These are phyloP conservation scores for Plutomurus gul DNA, from an alignment of 1,140 invertebrate species.

Conservation along the genomic window DNA sequence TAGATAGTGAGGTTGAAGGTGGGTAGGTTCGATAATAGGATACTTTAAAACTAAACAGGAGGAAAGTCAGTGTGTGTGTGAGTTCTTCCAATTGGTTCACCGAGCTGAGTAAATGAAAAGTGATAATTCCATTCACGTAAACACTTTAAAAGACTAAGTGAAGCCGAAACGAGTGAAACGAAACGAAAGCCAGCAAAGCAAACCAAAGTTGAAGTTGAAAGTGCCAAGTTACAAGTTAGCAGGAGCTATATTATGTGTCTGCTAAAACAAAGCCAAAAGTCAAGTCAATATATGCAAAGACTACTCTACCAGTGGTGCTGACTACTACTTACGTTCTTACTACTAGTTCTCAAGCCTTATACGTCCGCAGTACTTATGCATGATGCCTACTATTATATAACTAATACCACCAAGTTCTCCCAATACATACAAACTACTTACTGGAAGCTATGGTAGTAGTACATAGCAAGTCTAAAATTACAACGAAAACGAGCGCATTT, in stretches of 20 bases:
- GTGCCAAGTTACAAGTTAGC: slow-evolving; percentile 28
- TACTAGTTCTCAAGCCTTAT: too few species aligned
- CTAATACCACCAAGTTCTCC: neutral
- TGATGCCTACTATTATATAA: neutral
- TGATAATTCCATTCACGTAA: slow-evolving; percentile 49
- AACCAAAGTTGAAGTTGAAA: slow-evolving; percentile 29
- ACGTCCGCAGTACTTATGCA: too few species aligned
- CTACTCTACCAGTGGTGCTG: neutral
- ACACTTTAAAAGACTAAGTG: slow-evolving; percentile 36
- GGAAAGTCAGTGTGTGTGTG: slow-evolving; percentile 16
- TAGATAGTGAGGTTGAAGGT: neutral
- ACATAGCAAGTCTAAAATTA: neutral
- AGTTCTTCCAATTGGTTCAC: slow-evolving; percentile 26
- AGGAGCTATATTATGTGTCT: neutral
- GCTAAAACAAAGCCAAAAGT: neutral
- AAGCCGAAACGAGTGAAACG: slow-evolving; percentile 27
- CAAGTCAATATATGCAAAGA: neutral
- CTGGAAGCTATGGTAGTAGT: neutral
- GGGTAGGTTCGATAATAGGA: neutral
- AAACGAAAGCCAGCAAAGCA: slow-evolving; percentile 20
- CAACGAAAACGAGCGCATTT: slow-evolving; percentile 36
- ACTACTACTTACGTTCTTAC: too few species aligned
- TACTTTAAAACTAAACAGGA: slow-evolving; percentile 25
- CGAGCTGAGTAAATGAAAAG: slow-evolving; percentile 29
- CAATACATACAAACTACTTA: neutral